phyloP scores from a whole-genome alignment of 2,888 invertebrate species.

The Lasioglossum villosulum region DNA sequence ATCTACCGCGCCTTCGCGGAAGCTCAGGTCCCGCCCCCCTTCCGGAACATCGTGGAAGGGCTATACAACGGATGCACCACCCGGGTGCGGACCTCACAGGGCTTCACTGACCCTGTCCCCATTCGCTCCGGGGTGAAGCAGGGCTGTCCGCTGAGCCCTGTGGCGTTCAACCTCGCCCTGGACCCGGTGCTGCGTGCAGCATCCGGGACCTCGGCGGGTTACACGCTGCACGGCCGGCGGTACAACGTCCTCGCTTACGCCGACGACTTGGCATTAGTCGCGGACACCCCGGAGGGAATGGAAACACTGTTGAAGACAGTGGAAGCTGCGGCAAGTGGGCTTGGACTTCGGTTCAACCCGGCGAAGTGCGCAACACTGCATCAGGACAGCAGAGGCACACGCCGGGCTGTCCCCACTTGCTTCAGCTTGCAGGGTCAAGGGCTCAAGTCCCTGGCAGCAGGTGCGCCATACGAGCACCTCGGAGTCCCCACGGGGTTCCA shows the following conservation, averaged over 20 bases:
- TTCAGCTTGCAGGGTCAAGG: background rate
- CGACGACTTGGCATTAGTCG: background rate
- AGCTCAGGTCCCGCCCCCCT: constrained; percentile 36
- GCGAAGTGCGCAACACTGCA: background rate
- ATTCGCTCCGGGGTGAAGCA: too few relatives aligned
- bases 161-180: background rate
- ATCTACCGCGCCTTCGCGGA: constrained; percentile 63
- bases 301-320: background rate
- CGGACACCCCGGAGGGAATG: background rate
- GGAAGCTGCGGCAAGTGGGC: background rate
- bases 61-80: background rate
- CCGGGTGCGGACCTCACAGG: background rate
- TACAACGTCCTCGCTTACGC: background rate
- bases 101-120: background rate
- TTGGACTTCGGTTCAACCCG: background rate
- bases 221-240: background rate
- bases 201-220: background rate
- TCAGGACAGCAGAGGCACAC: background rate
- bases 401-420: background rate
- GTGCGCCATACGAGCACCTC: background rate
- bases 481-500: too few relatives aligned
- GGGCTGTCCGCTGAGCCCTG: too few relatives aligned
- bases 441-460: background rate
- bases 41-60: background rate
- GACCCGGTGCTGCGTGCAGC: background rate